Percentiles rank a stretch among this genome's conserved stretches.
phyloP scores from a whole-genome alignment of 1,140 invertebrate species.

The Lineus longissimus region DNA sequence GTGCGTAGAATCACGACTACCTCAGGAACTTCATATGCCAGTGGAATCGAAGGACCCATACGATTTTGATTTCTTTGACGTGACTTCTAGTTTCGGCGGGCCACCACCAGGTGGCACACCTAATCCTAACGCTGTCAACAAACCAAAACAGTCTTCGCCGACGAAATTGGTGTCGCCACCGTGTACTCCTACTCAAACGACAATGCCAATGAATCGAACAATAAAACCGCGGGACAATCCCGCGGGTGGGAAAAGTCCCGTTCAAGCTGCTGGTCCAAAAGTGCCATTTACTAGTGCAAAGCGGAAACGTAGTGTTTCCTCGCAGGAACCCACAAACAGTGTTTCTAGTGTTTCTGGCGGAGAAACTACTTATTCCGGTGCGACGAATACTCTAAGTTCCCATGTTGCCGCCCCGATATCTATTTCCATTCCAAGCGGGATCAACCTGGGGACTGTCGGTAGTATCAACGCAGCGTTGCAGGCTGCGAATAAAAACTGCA shows the following conservation, averaged over 20 bases:
- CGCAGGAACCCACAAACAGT: not conserved
- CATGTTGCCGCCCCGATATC: not conserved
- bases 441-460: not conserved
- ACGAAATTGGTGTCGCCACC: too few relatives aligned
- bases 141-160: too few relatives aligned
- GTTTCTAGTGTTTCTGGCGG: too few relatives aligned
- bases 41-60: constrained; percentile 43
- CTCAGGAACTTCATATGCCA: constrained; percentile 34
- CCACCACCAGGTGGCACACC: too few relatives aligned
- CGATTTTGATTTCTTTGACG: constrained; percentile 30
- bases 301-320: not conserved
- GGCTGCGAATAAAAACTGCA: not conserved
- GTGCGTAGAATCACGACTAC: constrained; percentile 46
- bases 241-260: too few relatives aligned
- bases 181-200: too few relatives aligned
- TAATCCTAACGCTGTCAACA: too few relatives aligned
- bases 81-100: too few relatives aligned
- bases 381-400: not conserved
- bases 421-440: constrained; percentile 3
- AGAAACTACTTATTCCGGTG: not conserved
- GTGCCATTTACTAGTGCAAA: not conserved
- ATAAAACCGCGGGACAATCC: too few relatives aligned
- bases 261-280: too few relatives aligned
- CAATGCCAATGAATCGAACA: too few relatives aligned
- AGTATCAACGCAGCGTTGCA: constrained; percentile 2